A percentile compares a stretch with the other conserved stretches of the same genome.
These are phyloP conservation scores for Lingula anatina DNA, from an alignment of 2,888 invertebrate genomes.

Conservation along the genomic window DNA sequence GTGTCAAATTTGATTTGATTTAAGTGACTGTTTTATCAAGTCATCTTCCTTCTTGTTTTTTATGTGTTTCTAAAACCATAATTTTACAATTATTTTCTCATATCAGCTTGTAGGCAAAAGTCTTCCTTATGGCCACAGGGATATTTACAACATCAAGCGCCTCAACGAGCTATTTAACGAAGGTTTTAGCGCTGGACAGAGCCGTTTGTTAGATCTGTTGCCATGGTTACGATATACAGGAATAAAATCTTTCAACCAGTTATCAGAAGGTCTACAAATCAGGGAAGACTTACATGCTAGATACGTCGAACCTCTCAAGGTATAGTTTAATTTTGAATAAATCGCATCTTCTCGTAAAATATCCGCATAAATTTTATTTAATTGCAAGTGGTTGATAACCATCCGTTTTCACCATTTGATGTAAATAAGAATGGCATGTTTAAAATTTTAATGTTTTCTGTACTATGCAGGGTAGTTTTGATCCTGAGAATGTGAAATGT, in stretches of 20 bases:
- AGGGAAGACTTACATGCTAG: constrained; percentile 23
- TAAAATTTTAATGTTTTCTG: neutral
- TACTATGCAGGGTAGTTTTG: neutral
- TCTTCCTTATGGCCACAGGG: constrained; percentile 14
- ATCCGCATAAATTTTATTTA: too few species aligned
- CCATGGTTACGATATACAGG: constrained; percentile 25
- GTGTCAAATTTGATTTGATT: too few species aligned
- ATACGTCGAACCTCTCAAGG: neutral
- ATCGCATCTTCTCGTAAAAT: neutral
- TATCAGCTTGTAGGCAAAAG: constrained; percentile 25
- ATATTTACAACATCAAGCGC: constrained; percentile 17
- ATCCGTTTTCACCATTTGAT: constrained; percentile 2
- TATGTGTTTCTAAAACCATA: neutral
- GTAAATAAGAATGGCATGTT: neutral
- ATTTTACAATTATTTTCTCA: constrained; percentile 2
- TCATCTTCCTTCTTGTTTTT: too few species aligned
- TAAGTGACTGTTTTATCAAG: too few species aligned
- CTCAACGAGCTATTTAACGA: constrained; percentile 28
- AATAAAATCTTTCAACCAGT: constrained; percentile 16
- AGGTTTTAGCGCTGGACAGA: constrained; percentile 28
- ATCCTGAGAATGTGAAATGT: constrained; percentile 8
- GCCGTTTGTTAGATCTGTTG: constrained; percentile 27
- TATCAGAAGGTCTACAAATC: constrained; percentile 22
- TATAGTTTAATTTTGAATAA: neutral
- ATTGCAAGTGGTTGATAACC: constrained; percentile 6